phyloP scores from a whole-genome alignment of 37 sponge, comb jelly and placozoan species.

The Tethya wilhelma region DNA sequence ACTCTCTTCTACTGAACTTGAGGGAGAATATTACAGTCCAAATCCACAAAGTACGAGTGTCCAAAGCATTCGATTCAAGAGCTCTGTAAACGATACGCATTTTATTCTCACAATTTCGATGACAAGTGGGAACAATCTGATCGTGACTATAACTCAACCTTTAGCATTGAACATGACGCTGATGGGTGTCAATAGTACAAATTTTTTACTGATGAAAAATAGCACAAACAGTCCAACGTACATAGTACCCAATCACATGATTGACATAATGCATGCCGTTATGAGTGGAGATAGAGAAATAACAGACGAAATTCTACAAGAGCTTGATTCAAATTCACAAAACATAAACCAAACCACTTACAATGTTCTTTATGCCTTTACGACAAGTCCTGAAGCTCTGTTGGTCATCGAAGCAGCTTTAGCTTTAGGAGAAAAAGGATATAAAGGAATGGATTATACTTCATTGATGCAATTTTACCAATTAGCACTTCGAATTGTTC shows the following conservation, averaged over 20 bases:
- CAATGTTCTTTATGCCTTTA: not conserved
- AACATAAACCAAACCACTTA: not conserved
- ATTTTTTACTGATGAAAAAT: constrained; percentile 9
- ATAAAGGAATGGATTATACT: not conserved
- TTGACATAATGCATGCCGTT: not conserved
- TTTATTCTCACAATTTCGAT: not conserved
- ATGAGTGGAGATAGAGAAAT: not conserved
- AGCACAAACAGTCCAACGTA: not conserved
- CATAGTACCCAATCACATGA: not conserved
- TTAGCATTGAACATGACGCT: not conserved
- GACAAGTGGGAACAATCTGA: not conserved
- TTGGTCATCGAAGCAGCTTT: constrained; percentile 18
- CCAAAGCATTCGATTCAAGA: constrained; percentile 13
- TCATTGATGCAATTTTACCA: not conserved
- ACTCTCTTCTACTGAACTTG: not conserved
- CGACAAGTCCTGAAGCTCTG: not conserved
- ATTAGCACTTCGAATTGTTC: not conserved
- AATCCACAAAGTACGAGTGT: no score
- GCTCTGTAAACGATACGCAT: constrained; percentile 2
- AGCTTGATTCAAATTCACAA: not conserved
- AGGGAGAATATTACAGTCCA: constrained; percentile 17
- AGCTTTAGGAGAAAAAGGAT: not conserved
- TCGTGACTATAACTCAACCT: not conserved
- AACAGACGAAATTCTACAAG: not conserved
- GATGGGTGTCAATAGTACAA: not conserved